Evolutionary conservation across 2,888 invertebrate genomes (phyloP), one percentile per base, ranked within the genome.

Genomic region (Tuberolachnus salignus): DNA sequence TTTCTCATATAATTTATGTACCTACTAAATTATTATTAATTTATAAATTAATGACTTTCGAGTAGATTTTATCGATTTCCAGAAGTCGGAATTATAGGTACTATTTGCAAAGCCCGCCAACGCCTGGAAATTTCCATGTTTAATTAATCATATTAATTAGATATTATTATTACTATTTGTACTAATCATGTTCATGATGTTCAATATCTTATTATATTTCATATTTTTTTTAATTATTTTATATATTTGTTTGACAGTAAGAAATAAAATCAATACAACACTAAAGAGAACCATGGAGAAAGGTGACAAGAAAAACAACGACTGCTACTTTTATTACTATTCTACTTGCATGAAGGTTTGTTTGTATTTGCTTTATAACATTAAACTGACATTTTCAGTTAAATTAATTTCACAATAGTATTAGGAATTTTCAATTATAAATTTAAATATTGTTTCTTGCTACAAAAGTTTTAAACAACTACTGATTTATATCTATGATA

Each of bases 251-350:
- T 3, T n/a, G 0, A 51, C 4, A 10, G 3, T 53, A 53, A 34
- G 8, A 53, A n/a, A 23, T 10, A 72, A 49, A 49, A 61, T 6
- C 9, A 21, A 42, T 21, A 16, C 8, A n/a, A 72, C 1, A 72
- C 49, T 16, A 21, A 21, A 16, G 59, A 16, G 13, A 55, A 49
- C n/a, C 3, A 80, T 80, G 80, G 80, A 80, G n/a, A 80, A 72
- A 46, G 61, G 69, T 1, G 90, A 90, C 83, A 89, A 90, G 84
- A 92, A 91, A 87, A 91, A 92, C 86, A 91, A 92, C 86, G 94
- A 94, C 86, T 94, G 94, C 86, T 94, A 94, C 87, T 94, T 94
- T 88, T 94, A 91, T 87, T 94, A 92, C 86, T 94, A 94, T 85
- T 94, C 94, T 80, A 92, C 92, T 82, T 94, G 94, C 86, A 90